phyloP scores from a whole-genome alignment of 2,888 invertebrate species.

The Cantharis lateralis region DNA sequence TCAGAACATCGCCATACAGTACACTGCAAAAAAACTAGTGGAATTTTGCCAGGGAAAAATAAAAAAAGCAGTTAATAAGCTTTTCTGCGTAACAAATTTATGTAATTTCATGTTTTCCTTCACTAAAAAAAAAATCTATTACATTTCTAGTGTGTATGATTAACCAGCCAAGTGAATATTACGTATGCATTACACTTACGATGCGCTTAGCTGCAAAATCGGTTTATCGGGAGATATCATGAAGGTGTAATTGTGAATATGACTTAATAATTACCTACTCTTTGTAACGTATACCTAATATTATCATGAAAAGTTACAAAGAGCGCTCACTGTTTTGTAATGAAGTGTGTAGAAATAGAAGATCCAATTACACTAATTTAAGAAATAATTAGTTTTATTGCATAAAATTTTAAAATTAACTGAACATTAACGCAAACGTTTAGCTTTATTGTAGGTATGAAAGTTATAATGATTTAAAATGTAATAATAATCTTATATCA shows the following conservation, averaged over 20 bases:
- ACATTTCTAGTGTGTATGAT: no score
- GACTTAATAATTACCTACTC: not conserved
- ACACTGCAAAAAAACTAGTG: no score
- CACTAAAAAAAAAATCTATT: no score
- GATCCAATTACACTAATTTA: not conserved
- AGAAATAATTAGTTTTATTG: not conserved
- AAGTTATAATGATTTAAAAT: conserved; percentile 2
- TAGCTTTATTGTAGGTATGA: not conserved
- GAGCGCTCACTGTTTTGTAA: not conserved
- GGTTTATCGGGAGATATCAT: not conserved
- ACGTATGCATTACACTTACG: no score
- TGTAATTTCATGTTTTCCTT: no score
- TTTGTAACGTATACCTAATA: not conserved
- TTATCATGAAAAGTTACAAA: not conserved
- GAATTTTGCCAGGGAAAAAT: no score
- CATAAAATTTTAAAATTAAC: not conserved
- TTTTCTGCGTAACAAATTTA: no score
- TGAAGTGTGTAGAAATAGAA: not conserved
- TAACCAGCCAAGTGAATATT: not conserved
- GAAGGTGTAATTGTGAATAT: no score
- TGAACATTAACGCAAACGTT: not conserved
- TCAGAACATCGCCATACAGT: no score
- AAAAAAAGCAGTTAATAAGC: no score
- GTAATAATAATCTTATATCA: not conserved
- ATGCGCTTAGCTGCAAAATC: not conserved